Conservation (phyloP, 1,140 invertebrate genomes). For the Saccostrea cuccullata region DNA sequence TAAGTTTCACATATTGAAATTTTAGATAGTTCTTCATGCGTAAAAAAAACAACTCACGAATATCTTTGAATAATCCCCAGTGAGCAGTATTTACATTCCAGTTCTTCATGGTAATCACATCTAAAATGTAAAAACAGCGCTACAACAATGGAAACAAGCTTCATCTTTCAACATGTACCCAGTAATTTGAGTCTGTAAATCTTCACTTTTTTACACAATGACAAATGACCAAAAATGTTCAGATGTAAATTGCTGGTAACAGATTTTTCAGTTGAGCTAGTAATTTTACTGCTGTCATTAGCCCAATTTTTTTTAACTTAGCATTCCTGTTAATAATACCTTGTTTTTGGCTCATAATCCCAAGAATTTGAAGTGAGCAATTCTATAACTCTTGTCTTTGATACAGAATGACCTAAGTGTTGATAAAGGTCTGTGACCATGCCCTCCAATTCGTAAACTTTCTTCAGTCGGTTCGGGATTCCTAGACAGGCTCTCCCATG, state of each 20-base stretch:
- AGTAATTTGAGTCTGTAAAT: no score
- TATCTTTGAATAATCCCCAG: slow-evolving; percentile 61
- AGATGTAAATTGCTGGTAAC: no score
- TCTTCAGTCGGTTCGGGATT: slow-evolving; percentile 45
- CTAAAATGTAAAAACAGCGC: slow-evolving; percentile 43
- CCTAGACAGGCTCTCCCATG: slow-evolving; percentile 52
- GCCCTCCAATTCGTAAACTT: slow-evolving; percentile 59
- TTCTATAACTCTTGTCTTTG: slow-evolving; percentile 50
- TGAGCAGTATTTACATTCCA: slow-evolving; percentile 60
- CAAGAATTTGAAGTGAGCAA: slow-evolving; percentile 56
- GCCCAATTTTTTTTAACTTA: no score
- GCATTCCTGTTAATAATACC: slow-evolving; percentile 41
- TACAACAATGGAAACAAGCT: no score
- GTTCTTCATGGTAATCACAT: slow-evolving; percentile 66
- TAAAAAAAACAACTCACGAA: slow-evolving; percentile 52
- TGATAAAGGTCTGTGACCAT: slow-evolving; percentile 60
- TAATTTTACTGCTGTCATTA: no score
- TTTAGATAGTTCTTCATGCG: not conserved
- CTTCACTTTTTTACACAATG: no score
- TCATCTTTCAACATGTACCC: no score
- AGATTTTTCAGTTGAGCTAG: no score
- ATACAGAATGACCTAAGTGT: slow-evolving; percentile 49
- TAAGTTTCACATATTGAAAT: not conserved
- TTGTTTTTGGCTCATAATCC: slow-evolving; percentile 61
- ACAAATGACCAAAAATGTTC: no score